Evolutionary conservation across 1,140 invertebrate genomes (phyloP), one percentile per base, ranked within the genome.

Genomic region (Hylyphantes graminicola): DNA sequence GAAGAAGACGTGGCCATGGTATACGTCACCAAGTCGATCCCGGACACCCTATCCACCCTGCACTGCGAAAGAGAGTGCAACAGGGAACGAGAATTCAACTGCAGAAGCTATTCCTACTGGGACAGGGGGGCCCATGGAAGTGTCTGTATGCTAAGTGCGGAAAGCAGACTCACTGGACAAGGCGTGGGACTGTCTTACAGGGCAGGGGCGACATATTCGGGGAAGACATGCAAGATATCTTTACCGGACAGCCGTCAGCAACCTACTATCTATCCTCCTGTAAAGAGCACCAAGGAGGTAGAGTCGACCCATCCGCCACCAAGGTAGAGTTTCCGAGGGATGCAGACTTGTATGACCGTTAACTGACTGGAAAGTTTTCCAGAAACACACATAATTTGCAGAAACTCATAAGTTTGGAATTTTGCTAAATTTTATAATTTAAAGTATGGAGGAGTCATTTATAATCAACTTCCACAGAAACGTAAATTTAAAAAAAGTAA

Each of bases 11-110:
- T 81, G 50, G 73, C 75, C 5, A 86, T 86, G 85, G 51, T 80
- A 7, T 86, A 86, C 21, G 78, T 86, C 8, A 90, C 91, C 82
- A 91, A 91, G 87, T 87, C 89, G 4, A 86, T 91, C 21, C 82
- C 87, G 12, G 89, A 86, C 11, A 83, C 85, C 0, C 82, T 84
- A 7, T 87, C 87, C 0, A 85, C 85, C 2, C 84, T 87, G 86
- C 81, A 89, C 87, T 92, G 91, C 87, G 89, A 90, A 85, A 79
- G 88, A 65, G 90, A 90, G 21, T 92, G 91, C 88, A 89, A 91
- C 70, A 86, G 88, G 21, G 91, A 92, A 85, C 87, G 87, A 61
- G 89, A 89, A 50, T 92, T 92, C 87, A 89, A 90, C 55, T 92
- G 91, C 85, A 87, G 91, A 59, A 90, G 90, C 11, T 92, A 90